Evolutionary conservation across 2,113 vertebrate species (phyloP).

Genomic region (Myiopsitta monachus): DNA sequence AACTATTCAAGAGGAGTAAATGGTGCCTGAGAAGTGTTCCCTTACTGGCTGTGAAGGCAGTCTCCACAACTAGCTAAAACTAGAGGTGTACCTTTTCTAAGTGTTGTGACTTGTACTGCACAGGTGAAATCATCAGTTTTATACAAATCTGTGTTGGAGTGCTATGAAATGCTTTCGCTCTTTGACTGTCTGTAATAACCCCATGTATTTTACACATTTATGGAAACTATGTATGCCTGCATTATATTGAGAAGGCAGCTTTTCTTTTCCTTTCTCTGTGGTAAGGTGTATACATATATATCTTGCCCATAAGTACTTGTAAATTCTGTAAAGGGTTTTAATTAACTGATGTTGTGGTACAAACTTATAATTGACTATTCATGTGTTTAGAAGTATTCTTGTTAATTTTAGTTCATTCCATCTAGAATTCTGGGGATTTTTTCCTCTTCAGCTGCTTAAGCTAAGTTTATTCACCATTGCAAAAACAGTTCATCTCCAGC

Average conservation of each 20-base stretch:
- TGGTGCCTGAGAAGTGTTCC: background rate
- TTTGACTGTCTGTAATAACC: background rate
- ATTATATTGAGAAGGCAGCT: background rate
- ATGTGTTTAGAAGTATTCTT: background rate
- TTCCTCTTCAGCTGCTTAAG: background rate
- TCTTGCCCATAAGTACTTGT: background rate
- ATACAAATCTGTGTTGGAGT: background rate
- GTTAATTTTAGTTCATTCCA: background rate
- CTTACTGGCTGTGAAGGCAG: background rate
- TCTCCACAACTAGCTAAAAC: background rate
- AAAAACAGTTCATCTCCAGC: conserved; percentile 1
- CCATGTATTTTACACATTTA: background rate
- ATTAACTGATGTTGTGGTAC: background rate
- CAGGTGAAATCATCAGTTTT: too few species aligned
- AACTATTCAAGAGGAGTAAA: background rate
- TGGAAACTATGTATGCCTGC: background rate
- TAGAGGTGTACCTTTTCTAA: background rate
- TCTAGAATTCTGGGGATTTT: background rate
- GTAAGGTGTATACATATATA: background rate
- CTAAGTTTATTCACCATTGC: background rate
- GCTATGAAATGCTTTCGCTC: background rate
- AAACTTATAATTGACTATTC: background rate
- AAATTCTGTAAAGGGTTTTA: background rate
- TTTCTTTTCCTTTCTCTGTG: background rate
- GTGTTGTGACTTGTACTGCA: background rate